phyloP scores from a whole-genome alignment of 2,797 vertebrate species.

The Onychomys leucogaster region DNA sequence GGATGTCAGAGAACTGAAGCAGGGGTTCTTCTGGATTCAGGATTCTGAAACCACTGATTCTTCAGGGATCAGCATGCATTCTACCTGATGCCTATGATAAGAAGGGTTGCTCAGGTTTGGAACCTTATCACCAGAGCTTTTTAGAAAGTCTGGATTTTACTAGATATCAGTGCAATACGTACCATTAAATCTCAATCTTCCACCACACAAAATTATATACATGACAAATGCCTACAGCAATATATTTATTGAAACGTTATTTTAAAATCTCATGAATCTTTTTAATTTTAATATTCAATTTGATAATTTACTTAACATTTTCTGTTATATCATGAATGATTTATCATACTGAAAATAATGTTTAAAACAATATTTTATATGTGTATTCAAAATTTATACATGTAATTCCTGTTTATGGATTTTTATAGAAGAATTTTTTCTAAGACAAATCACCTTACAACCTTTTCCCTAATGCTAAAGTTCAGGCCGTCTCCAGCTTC shows the following conservation, averaged over 20 bases:
- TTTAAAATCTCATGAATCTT: background rate
- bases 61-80: background rate
- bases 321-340: slow-evolving; percentile 1
- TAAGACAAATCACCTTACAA: background rate
- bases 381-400: background rate
- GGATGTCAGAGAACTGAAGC: background rate
- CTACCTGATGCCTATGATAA: background rate
- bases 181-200: background rate
- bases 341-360: background rate
- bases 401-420: background rate
- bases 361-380: slow-evolving; percentile 35
- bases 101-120: background rate
- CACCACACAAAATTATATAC: background rate
- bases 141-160: background rate
- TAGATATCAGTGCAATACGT: background rate
- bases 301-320: background rate
- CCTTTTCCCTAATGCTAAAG: too few species aligned
- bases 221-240: background rate
- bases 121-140: background rate
- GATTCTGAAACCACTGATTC: background rate
- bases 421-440: background rate
- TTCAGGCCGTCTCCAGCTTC: background rate
- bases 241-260: background rate
- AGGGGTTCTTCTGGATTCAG: background rate
- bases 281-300: background rate